A percentile compares a stretch with the other conserved stretches of the same genome.
phyloP scores from a whole-genome alignment of 2,888 invertebrate genomes.

The Lasius fuliginosus region DNA sequence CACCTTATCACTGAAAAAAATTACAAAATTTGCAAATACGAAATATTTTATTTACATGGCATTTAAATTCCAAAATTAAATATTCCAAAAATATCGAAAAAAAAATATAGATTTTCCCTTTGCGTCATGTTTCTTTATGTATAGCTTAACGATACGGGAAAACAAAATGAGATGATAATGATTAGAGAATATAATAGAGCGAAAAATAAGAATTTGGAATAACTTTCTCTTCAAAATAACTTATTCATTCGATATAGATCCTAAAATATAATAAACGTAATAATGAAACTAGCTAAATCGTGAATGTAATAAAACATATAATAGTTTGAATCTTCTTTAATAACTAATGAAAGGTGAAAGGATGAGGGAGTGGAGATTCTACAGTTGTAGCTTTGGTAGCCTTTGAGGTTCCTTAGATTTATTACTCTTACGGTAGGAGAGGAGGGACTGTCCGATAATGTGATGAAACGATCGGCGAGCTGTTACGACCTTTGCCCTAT shows the following conservation, averaged over 20 bases:
- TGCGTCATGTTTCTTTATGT: background rate
- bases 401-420: constrained; percentile 16
- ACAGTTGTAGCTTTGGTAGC: background rate
- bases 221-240: background rate
- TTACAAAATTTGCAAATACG: constrained; percentile 38
- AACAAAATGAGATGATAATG: background rate
- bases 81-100: background rate
- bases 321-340: background rate
- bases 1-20: constrained; percentile 91
- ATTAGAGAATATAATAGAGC: background rate
- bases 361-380: background rate
- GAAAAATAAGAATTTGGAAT: constrained; percentile 15
- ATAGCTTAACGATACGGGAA: background rate
- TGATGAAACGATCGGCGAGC: background rate
- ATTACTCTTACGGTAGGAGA: constrained; percentile 3
- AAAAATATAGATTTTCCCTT: background rate
- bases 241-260: background rate
- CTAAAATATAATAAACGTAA: background rate
- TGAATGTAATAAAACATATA: background rate
- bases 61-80: background rate
- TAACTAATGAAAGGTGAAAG: background rate
- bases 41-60: background rate
- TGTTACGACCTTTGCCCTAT: constrained; percentile 33
- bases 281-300: background rate
- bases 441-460: background rate